phyloP scores from a whole-genome alignment of 2,113 vertebrate species.

The Fulica atra region DNA sequence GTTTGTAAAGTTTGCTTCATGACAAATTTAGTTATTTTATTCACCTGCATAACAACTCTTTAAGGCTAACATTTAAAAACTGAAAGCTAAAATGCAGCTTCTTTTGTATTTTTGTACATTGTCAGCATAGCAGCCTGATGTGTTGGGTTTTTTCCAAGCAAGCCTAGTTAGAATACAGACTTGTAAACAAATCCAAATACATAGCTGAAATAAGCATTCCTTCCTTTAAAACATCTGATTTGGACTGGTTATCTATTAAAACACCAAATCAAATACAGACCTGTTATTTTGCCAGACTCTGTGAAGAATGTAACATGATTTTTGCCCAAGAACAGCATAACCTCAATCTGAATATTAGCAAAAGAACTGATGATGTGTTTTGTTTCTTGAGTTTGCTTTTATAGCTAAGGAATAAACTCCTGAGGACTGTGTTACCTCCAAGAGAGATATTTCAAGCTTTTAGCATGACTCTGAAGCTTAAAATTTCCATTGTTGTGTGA shows the following conservation, averaged over 20 bases:
- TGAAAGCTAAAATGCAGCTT: neutral
- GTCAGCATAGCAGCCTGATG: neutral
- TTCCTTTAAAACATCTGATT: conserved; percentile 20
- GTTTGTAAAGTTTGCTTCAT: neutral
- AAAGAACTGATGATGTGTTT: neutral
- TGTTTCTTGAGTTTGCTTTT: neutral
- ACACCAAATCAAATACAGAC: neutral
- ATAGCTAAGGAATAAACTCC: neutral
- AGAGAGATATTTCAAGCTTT: neutral
- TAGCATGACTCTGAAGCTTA: neutral
- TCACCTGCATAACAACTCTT: neutral
- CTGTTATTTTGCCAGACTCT: neutral
- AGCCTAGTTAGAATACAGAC: neutral
- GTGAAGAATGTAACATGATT: neutral
- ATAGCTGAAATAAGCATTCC: neutral
- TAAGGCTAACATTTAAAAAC: neutral
- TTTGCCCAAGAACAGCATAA: neutral
- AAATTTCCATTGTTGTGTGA: neutral
- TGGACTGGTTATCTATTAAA: conserved; percentile 28
- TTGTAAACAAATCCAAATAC: neutral
- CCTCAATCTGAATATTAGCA: neutral
- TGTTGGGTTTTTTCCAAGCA: neutral
- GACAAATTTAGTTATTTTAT: neutral
- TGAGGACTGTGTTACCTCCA: neutral
- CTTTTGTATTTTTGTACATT: neutral